phyloP scores from a whole-genome alignment of 2,888 invertebrate genomes.

The Lithophane leautieri region DNA sequence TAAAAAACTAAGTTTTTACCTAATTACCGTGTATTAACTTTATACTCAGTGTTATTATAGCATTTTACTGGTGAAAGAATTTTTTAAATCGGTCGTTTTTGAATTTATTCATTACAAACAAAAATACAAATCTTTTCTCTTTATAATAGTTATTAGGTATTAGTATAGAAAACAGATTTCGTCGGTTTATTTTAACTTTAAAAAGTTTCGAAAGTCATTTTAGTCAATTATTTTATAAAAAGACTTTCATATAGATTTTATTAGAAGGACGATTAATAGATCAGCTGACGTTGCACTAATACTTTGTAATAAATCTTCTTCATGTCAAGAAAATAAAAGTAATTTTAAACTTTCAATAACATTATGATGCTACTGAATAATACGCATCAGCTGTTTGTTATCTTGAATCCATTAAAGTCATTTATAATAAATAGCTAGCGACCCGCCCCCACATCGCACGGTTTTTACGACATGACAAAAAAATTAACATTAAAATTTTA shows the following conservation, averaged over 20 bases:
- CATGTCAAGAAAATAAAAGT: constrained; percentile 40
- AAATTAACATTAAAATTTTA: neutral
- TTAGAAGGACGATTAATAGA: constrained; percentile 21
- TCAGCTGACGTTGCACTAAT: constrained; percentile 42
- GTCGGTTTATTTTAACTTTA: neutral
- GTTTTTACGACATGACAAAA: neutral
- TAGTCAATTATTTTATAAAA: neutral
- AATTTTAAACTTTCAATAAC: constrained; percentile 21
- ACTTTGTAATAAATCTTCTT: constrained; percentile 39
- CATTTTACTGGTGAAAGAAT: too few relatives aligned
- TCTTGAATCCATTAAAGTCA: neutral
- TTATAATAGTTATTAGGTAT: too few relatives aligned
- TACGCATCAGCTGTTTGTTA: constrained; percentile 5
- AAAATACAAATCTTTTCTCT: too few relatives aligned
- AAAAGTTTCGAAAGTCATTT: neutral
- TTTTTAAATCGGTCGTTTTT: too few relatives aligned
- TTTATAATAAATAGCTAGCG: neutral
- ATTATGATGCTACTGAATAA: constrained; percentile 28
- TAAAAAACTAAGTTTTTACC: too few relatives aligned
- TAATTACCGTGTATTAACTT: too few relatives aligned
- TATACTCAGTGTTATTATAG: too few relatives aligned
- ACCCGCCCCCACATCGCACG: neutral
- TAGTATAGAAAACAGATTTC: neutral
- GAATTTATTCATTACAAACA: too few relatives aligned
- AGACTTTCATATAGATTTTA: neutral